These are phyloP conservation scores for Choristoneura fumiferana DNA, from an alignment of 1,140 invertebrate genomes.

Conservation along the genomic window DNA sequence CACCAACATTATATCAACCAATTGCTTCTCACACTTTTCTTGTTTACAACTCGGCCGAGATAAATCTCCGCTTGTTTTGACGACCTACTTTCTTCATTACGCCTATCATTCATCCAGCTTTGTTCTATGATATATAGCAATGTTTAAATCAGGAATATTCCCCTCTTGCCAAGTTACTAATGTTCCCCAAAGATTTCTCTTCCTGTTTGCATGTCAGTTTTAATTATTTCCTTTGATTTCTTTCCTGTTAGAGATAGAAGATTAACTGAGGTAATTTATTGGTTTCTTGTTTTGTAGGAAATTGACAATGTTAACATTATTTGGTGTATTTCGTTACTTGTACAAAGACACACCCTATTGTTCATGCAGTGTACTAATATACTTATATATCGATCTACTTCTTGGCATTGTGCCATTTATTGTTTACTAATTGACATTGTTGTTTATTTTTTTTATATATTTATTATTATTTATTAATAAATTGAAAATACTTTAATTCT, in stretches of 20 bases:
- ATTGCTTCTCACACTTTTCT: background rate
- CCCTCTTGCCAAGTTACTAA: constrained; percentile 4
- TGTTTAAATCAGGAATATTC: constrained; percentile 14
- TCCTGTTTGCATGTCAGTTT: constrained; percentile 15
- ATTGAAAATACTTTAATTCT: too few relatives aligned
- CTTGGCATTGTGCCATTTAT: too few relatives aligned
- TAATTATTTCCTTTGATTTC: constrained; percentile 15
- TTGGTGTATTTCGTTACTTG: too few relatives aligned
- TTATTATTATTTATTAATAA: too few relatives aligned
- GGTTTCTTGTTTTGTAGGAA: background rate
- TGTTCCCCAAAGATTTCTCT: background rate
- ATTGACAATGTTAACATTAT: too few relatives aligned
- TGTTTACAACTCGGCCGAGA: constrained; percentile 6
- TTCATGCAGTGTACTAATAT: too few relatives aligned
- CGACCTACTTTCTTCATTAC: constrained; percentile 17
- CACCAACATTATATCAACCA: too few relatives aligned
- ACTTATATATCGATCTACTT: too few relatives aligned
- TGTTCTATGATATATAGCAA: constrained; percentile 16
- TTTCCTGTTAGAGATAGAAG: background rate
- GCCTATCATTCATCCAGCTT: constrained; percentile 9
- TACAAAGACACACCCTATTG: too few relatives aligned
- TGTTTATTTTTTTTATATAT: too few relatives aligned
- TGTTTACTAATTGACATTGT: too few relatives aligned
- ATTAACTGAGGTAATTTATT: background rate
- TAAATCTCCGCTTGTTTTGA: constrained; percentile 11